A percentile compares a stretch with the other conserved stretches of the same genome.
Conservation (phyloP, 1,140 invertebrate species). For the Chelonus insularis region DNA sequence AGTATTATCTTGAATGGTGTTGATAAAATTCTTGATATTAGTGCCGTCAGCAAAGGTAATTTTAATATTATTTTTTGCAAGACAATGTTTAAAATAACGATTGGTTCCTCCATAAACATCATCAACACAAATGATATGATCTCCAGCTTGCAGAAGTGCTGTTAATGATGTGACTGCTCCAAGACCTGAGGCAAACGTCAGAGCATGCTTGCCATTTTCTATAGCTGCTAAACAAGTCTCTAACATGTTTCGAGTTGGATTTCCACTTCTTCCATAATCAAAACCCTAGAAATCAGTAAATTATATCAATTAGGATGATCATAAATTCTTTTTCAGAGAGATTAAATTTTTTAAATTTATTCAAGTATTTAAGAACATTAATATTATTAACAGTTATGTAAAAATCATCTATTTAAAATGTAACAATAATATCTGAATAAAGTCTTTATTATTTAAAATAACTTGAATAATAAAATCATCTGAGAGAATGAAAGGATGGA, state of each 20-base stretch:
- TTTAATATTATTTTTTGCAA: constrained; percentile 70
- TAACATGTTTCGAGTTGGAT: constrained; percentile 88
- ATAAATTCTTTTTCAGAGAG: too few species aligned
- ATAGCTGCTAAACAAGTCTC: constrained; percentile 89
- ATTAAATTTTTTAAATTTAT: too few species aligned
- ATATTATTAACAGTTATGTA: too few species aligned
- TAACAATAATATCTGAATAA: too few species aligned
- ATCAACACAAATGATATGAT: constrained; percentile 90
- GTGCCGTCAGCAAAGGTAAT: constrained; percentile 83
- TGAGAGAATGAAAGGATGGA: too few species aligned
- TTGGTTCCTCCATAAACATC: constrained; percentile 96
- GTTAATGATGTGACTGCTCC: constrained; percentile 79
- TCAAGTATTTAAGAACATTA: too few species aligned
- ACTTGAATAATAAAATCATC: too few species aligned
- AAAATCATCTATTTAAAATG: too few species aligned
- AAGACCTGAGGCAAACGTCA: constrained; percentile 88
- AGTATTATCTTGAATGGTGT: constrained; percentile 79
- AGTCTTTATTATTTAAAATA: too few species aligned
- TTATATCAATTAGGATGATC: too few species aligned
- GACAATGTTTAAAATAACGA: constrained; percentile 67
- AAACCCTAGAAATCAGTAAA: too few species aligned
- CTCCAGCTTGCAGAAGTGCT: constrained; percentile 78
- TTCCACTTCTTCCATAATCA: constrained; percentile 93
- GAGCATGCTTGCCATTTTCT: constrained; percentile 86
- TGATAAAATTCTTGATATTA: constrained; percentile 68